phyloP scores from a whole-genome alignment of 2,113 vertebrate species.

The Zingel zingel region DNA sequence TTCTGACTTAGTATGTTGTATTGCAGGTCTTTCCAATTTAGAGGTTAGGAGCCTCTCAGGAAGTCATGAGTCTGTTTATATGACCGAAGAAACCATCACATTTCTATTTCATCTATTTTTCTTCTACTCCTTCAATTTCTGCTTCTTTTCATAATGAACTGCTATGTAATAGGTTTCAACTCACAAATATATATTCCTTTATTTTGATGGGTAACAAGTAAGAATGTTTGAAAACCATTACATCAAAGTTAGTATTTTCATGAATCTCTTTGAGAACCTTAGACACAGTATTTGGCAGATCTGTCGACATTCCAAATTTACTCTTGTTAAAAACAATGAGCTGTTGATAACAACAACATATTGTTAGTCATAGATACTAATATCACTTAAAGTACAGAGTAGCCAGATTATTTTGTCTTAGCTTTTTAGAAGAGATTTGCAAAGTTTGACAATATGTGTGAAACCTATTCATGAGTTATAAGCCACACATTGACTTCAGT shows the following conservation, averaged over 20 bases:
- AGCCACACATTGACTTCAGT: background rate
- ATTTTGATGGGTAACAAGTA: background rate
- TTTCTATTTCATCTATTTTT: background rate
- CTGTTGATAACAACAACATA: background rate
- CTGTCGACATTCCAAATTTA: background rate
- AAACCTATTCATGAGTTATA: background rate
- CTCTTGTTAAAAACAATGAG: background rate
- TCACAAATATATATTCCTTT: background rate
- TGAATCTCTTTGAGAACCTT: background rate
- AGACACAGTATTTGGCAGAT: background rate
- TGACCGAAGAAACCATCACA: background rate
- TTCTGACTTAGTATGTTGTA: background rate
- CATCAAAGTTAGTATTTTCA: constrained; percentile 2
- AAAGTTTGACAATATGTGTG: background rate
- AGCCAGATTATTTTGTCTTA: background rate
- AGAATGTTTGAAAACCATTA: background rate
- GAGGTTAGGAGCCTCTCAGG: background rate
- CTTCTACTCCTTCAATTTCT: background rate
- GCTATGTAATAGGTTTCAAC: background rate
- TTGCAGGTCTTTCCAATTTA: background rate
- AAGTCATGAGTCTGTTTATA: background rate
- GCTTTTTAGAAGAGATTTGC: background rate
- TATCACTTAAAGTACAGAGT: background rate
- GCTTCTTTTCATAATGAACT: background rate
- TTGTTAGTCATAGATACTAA: background rate